These are phyloP conservation scores for Dicaeum eximium DNA, from an alignment of 2,113 vertebrate genomes.

Conservation along the genomic window DNA sequence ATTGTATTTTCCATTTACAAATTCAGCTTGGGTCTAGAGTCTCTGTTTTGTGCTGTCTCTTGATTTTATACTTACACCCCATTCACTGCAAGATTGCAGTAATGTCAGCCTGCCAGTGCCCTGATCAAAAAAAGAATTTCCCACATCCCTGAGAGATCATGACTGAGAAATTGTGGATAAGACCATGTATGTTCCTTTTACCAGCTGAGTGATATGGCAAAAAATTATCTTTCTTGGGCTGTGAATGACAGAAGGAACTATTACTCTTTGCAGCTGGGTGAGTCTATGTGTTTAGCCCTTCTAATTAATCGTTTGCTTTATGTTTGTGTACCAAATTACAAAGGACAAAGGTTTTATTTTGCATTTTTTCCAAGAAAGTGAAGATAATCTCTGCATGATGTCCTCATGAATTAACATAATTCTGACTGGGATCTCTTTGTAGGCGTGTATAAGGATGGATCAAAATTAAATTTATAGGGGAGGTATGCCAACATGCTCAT, in stretches of 20 bases:
- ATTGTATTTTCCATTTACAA: neutral
- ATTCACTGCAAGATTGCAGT: neutral
- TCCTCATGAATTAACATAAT: neutral
- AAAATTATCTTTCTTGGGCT: neutral
- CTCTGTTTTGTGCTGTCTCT: neutral
- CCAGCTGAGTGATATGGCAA: neutral
- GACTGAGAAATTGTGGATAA: neutral
- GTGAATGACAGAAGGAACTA: neutral
- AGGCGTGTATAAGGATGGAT: neutral
- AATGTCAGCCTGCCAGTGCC: neutral
- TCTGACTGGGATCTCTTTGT: neutral
- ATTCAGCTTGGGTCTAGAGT: neutral
- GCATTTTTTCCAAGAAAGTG: neutral
- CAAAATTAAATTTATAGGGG: neutral
- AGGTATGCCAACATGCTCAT: accelerated
- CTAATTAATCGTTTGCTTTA: neutral
- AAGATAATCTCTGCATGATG: neutral
- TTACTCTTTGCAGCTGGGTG: neutral
- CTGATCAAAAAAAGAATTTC: neutral
- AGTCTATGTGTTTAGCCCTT: neutral
- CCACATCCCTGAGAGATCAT: neutral
- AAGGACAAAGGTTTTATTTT: neutral
- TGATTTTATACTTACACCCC: neutral
- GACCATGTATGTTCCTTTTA: neutral
- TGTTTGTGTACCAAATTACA: neutral